A percentile compares a stretch with the other conserved stretches of the same genome.
Evolutionary conservation across 2,888 invertebrate genomes (phyloP).

Genomic region (Agriopis marginaria): DNA sequence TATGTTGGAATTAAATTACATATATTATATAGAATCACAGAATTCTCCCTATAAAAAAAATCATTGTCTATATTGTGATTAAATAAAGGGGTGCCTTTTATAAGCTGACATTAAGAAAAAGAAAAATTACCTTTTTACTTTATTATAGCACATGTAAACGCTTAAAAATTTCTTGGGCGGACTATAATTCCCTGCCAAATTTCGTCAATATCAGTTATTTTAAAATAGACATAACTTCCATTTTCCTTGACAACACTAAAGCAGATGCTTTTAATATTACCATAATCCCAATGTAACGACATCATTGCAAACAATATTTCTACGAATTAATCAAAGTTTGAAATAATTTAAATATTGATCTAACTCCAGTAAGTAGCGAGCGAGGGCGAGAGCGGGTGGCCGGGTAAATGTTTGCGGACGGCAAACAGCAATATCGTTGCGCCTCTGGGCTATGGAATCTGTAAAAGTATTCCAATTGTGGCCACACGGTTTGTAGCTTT

Average conservation of each 20-base stretch:
- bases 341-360: constrained; percentile 85
- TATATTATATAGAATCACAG: no score
- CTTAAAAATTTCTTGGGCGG: no score
- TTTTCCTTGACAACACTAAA: background rate
- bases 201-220: background rate
- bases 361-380: constrained; percentile 82
- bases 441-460: constrained; percentile 64
- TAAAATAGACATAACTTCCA: background rate
- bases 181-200: background rate
- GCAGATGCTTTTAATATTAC: constrained; percentile 18
- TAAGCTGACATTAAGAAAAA: no score
- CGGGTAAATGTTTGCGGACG: constrained; percentile 72
- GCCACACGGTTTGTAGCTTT: constrained; percentile 6
- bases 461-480: constrained; percentile 29
- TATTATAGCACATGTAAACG: no score
- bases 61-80: no score
- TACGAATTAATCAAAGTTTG: constrained; percentile 85
- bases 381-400: constrained; percentile 54
- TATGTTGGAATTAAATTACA: no score
- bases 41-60: no score
- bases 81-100: no score
- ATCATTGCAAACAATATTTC: constrained; percentile 82
- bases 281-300: constrained; percentile 66
- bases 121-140: no score
- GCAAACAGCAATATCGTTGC: constrained; percentile 84